Percentiles rank a stretch among this genome's conserved stretches.
Conservation (phyloP, 2,888 invertebrate species). For the Chrysotoxum bicinctum region DNA sequence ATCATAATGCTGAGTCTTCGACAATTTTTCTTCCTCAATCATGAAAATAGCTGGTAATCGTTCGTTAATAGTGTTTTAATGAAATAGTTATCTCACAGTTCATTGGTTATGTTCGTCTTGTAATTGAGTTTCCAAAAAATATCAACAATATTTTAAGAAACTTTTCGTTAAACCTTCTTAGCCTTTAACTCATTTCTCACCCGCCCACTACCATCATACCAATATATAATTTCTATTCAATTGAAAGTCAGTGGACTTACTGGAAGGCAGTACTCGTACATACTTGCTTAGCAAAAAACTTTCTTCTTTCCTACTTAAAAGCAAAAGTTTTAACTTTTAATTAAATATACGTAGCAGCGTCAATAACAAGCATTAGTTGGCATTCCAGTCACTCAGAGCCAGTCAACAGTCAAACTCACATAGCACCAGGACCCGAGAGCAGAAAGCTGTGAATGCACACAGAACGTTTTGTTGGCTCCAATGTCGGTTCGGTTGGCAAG, state of each 20-base stretch:
- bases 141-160: not conserved
- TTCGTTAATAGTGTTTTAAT: not conserved
- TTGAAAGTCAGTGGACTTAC: slow-evolving; percentile 57
- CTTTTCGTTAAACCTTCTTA: not conserved
- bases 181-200: not conserved
- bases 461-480: slow-evolving; percentile 7
- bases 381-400: slow-evolving; percentile 70
- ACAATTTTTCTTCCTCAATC: not conserved
- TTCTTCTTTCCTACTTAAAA: slow-evolving; percentile 57
- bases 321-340: slow-evolving; percentile 71
- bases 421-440: not conserved
- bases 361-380: slow-evolving; percentile 72
- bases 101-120: not conserved
- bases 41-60: not conserved
- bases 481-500: not conserved
- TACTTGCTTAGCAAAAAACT: slow-evolving; percentile 32
- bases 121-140: slow-evolving; percentile 10
- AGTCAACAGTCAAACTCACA: slow-evolving; percentile 57
- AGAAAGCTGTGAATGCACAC: slow-evolving; percentile 12
- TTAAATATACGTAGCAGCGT: slow-evolving; percentile 71
- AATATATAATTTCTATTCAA: slow-evolving; percentile 14
- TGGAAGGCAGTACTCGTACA: slow-evolving; percentile 8
- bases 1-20: too few relatives aligned
- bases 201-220: not conserved
- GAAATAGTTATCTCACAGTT: not conserved